Base-by-base conservation (phyloP, 2,113 vertebrate species). In the Lipophrys pholis region DNA sequence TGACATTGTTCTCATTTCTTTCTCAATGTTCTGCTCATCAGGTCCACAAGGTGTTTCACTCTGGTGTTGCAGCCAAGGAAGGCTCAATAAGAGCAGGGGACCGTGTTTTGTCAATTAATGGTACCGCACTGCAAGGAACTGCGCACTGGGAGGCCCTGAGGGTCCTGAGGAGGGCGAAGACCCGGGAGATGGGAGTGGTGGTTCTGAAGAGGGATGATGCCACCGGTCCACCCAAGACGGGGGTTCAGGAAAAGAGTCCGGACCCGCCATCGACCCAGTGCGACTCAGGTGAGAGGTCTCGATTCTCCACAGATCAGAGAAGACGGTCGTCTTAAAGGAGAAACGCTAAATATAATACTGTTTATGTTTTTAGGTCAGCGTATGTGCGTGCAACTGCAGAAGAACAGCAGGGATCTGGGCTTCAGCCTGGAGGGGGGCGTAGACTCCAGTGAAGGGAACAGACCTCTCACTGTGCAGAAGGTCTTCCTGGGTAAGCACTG, bases 341-440 rank as follows among this genome's bases (percentile, higher is more conserved):
- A 7, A 51, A 16, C 17, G 63, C 10, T 30, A 60, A 62, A 2
- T 49, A 3, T 57, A 6, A 15, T n/a, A 11, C 12, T 11, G 8
- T 52, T n/a, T 71, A 10, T 58, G 11, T 78, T 45, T 63, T 40
- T 73, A 94, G 93, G 78, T 72, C 84, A 79, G 39, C 50, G 11
- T 41, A 8, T 94, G 16, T 64, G 46, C 36, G 81, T 94, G 78
- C 63, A 59, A 10, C 78, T 95, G 73, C 86, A 88, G 66, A 95
- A 95, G 73, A 90, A 70, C 17, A 83, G 54, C 81, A 78, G 87
- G 40, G 92, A 94, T 59, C 87, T 95, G 55, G 93, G 94, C 60
- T 95, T 95, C 84, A 94, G 92, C 65, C 86, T 95, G 68, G 88
- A 93, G 42, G 94, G 94, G 58, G 94, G 94, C 5, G 76, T 73